Conservation (phyloP, 2,888 invertebrate species). For the Ferdinandea cuprea region DNA sequence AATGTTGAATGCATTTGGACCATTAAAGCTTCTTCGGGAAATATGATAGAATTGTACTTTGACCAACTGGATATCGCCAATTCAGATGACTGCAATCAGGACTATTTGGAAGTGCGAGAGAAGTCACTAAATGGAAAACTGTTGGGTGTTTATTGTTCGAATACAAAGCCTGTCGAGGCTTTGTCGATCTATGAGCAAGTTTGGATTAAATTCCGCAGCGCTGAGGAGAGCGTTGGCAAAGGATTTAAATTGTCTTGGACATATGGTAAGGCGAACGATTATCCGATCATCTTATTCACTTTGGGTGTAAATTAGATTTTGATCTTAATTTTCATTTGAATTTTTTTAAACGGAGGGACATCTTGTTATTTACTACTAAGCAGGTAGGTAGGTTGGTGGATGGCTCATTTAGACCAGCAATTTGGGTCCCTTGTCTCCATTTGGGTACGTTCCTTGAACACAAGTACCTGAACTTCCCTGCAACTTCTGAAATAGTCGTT, state of each 20-base stretch:
- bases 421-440: too few species aligned
- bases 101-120: conserved; percentile 93
- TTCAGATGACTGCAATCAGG: conserved; percentile 90
- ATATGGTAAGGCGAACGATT: conserved; percentile 85
- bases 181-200: conserved; percentile 85
- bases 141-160: conserved; percentile 90
- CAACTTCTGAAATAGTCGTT: too few species aligned
- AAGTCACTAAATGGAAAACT: conserved; percentile 86
- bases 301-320: too few species aligned
- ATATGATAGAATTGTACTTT: conserved; percentile 87
- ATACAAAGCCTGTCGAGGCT: conserved; percentile 84
- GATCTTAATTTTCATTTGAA: too few species aligned
- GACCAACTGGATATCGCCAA: conserved; percentile 87
- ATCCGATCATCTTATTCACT: too few species aligned
- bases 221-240: conserved; percentile 84
- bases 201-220: conserved; percentile 92
- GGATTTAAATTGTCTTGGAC: conserved; percentile 91
- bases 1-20: conserved; percentile 91
- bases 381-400: too few species aligned
- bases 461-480: too few species aligned
- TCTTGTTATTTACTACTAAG: too few species aligned
- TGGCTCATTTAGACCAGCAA: too few species aligned
- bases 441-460: too few species aligned
- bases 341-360: too few species aligned
- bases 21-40: conserved; percentile 87